Percentiles rank a stretch among this genome's conserved stretches.
Conservation (phyloP, 2,888 invertebrate genomes). For the Caenorhabditis panamensis region DNA sequence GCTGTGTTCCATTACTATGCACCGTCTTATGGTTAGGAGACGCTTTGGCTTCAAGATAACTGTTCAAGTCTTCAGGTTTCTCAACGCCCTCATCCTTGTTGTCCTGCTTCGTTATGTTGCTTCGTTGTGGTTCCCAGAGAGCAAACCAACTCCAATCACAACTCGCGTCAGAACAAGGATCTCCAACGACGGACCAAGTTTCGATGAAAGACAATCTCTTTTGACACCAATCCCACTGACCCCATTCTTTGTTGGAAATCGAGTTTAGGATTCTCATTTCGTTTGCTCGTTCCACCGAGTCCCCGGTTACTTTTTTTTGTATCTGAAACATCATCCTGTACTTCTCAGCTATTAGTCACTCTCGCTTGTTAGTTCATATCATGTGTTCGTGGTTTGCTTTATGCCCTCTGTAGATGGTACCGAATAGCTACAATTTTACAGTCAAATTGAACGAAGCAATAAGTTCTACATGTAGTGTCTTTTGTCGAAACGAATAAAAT, state of each 20-base stretch:
- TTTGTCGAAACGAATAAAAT: no score
- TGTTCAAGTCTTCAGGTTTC: constrained; percentile 13
- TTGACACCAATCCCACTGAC: constrained; percentile 26
- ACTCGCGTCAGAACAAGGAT: constrained; percentile 1
- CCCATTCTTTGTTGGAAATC: constrained; percentile 21
- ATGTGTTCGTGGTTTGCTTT: not conserved
- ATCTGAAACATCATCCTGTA: not conserved
- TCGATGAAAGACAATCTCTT: constrained; percentile 12
- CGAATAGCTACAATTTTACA: not conserved
- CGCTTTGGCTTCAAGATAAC: not conserved
- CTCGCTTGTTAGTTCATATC: not conserved
- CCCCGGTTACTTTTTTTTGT: no score
- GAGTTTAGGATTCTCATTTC: constrained; percentile 13
- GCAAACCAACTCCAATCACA: not conserved
- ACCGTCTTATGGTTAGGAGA: constrained; percentile 30
- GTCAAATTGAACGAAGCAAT: not conserved
- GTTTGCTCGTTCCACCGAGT: no score
- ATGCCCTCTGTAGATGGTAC: no score
- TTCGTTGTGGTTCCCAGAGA: constrained; percentile 18
- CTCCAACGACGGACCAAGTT: not conserved
- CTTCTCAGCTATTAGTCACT: not conserved
- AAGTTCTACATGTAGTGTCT: no score
- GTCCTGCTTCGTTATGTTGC: constrained; percentile 15
- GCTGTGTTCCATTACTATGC: constrained; percentile 24
- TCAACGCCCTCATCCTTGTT: constrained; percentile 24